Conservation (phyloP, 1,140 invertebrate genomes). For the Campoletis sonorensis region DNA sequence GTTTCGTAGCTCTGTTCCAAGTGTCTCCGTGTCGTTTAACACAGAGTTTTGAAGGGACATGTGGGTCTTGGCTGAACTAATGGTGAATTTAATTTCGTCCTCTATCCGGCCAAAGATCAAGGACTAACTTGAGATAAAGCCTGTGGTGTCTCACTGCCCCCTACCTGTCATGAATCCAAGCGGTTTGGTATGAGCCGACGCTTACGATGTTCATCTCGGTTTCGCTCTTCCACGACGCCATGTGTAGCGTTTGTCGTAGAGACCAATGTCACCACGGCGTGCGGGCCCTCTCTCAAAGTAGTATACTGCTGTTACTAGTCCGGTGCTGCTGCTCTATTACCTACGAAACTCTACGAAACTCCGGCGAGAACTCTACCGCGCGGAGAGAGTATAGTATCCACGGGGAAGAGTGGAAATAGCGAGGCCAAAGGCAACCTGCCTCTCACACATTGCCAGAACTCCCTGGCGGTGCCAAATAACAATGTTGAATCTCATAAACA, state of each 20-base stretch:
- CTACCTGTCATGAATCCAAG: slow-evolving; percentile 16
- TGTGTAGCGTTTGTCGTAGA: slow-evolving; percentile 25
- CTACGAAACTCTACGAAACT: slow-evolving; percentile 39
- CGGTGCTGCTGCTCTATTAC: slow-evolving; percentile 17
- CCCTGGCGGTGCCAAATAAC: slow-evolving; percentile 77
- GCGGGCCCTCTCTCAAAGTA: slow-evolving; percentile 40
- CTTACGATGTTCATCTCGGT: slow-evolving; percentile 9
- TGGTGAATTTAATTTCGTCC: slow-evolving; percentile 40
- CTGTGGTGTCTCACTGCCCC: slow-evolving; percentile 11
- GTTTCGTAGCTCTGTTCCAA: neutral
- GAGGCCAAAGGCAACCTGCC: slow-evolving; percentile 31
- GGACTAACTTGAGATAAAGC: slow-evolving; percentile 23
- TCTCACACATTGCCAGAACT: slow-evolving; percentile 62
- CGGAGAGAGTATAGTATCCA: neutral
- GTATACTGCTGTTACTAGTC: slow-evolving; percentile 27
- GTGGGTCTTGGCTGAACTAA: slow-evolving; percentile 31
- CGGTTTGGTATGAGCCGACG: slow-evolving; percentile 23
- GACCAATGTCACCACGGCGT: slow-evolving; percentile 26
- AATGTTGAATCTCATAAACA: slow-evolving; percentile 78
- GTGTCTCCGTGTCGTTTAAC: neutral
- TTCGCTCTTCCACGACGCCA: slow-evolving; percentile 2
- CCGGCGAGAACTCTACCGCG: slow-evolving; percentile 13
- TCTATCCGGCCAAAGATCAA: slow-evolving; percentile 40
- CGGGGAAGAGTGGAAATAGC: slow-evolving; percentile 10
- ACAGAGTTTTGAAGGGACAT: slow-evolving; percentile 4